Evolutionary conservation across 2,113 vertebrate species (phyloP), one percentile per base, ranked within the genome.

Genomic region (Takifugu bimaculatus): DNA sequence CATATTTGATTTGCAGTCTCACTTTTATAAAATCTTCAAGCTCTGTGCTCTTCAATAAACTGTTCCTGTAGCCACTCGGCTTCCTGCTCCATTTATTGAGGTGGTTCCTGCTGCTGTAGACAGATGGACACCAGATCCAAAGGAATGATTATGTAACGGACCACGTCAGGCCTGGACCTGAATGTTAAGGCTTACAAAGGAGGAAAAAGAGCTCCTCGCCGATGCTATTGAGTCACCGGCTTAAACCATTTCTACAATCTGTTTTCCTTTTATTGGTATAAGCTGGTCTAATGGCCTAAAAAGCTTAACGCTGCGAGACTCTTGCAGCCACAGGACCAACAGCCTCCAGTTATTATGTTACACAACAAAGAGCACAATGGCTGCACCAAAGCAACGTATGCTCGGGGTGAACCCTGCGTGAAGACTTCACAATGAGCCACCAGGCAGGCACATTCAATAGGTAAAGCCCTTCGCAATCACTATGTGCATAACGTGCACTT

Each of bases 21-120:
- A 72, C 32, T 83, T 85, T 86, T 80, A 83, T 79, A 79, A 72
- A 80, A 50, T 74, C 79, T 49, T 55, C 50, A 56, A 81, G 70
- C 79, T 93, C 91, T 88, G 58, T 91, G 83, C 90, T 93, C 93
- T 94, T 88, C 90, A 89, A 90, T 89, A 90, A 90, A 90, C 60
- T 78, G 54, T 88, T 79, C 74, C 71, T 79, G 81, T 79, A 82
- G 82, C 78, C 68, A 71, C 5, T 65, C 26, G 5, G 63, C 35
- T 43, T 70, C 39, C 13, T 49, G 3, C 56, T 80, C 2, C 10
- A 12, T 14, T n/a, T 48, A 48, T 7, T 48, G 14, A 6, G 13
- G 13, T 14, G 4, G 45, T 48, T n/a, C 45, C 45, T 15, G 13
- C n/a, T 68, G 58, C 59, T 85, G 57, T 51, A 28, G 63, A 63